Evolutionary conservation across 2,888 invertebrate species (phyloP).

Genomic region (Drosophila birchii): DNA sequence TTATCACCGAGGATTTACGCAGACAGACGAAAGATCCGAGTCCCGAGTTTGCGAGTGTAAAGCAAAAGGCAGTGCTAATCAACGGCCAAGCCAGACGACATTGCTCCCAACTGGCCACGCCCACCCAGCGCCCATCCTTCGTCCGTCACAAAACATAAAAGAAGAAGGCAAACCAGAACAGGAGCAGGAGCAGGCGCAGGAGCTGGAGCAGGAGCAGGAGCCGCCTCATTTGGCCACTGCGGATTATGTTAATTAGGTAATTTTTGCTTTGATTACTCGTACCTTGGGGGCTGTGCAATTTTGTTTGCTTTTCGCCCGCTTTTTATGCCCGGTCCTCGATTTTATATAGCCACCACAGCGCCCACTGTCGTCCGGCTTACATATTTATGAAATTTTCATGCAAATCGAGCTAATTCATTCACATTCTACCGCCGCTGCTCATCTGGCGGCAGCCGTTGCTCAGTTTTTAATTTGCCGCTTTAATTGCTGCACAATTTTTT

Average conservation of each 20-base stretch:
- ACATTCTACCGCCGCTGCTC: constrained; percentile 52
- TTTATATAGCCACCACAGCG: neutral
- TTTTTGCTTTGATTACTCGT: constrained; percentile 79
- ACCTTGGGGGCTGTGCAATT: constrained; percentile 61
- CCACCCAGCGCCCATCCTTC: constrained; percentile 14
- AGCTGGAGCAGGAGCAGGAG: constrained; percentile 45
- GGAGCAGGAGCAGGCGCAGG: constrained; percentile 26
- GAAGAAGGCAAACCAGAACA: constrained; percentile 2
- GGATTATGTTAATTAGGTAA: constrained; percentile 82
- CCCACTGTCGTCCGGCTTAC: constrained; percentile 63
- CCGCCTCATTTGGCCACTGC: constrained; percentile 79
- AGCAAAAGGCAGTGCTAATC: constrained; percentile 64
- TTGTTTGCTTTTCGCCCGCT: constrained; percentile 38
- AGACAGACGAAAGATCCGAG: constrained; percentile 27
- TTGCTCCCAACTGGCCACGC: constrained; percentile 34
- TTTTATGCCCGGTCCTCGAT: constrained; percentile 10
- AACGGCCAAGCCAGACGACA: constrained; percentile 57
- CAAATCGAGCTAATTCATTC: constrained; percentile 77
- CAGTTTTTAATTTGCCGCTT: constrained; percentile 48
- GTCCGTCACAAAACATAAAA: neutral
- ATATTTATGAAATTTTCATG: constrained; percentile 80
- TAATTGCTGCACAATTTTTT: constrained; percentile 72
- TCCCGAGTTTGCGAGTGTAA: constrained; percentile 14
- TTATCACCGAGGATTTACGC: constrained; percentile 76
- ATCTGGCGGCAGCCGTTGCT: constrained; percentile 22